Percentiles rank a stretch among this genome's conserved stretches.
These are phyloP conservation scores for Takifugu bimaculatus DNA, from an alignment of 2,113 vertebrate species.

Conservation along the genomic window DNA sequence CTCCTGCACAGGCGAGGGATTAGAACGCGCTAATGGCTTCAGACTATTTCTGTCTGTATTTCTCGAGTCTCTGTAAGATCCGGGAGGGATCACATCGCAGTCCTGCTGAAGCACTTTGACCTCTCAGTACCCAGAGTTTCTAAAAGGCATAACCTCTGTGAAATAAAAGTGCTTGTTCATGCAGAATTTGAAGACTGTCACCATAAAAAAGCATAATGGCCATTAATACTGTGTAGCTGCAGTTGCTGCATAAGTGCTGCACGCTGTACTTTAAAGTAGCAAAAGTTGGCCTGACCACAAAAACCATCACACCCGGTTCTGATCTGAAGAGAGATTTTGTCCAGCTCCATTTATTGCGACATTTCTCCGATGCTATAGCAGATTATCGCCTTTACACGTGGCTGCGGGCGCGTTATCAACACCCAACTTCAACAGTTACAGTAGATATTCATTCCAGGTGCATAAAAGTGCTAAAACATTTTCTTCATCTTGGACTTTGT, in stretches of 20 bases:
- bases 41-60: slow-evolving; percentile 5
- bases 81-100: not conserved
- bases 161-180: not conserved
- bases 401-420: too few relatives aligned
- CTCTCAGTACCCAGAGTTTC: not conserved
- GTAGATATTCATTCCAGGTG: not conserved
- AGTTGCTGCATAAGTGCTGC: not conserved
- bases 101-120: not conserved
- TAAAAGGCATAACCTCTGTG: not conserved
- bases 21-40: slow-evolving; percentile 2
- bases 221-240: not conserved
- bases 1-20: not conserved
- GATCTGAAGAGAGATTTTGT: not conserved
- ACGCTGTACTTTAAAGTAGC: slow-evolving; percentile 4
- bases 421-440: not conserved
- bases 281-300: not conserved
- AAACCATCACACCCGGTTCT: slow-evolving; percentile 27
- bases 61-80: not conserved
- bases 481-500: too few relatives aligned
- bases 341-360: too few relatives aligned
- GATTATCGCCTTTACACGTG: not conserved
- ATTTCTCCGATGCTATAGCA: too few relatives aligned
- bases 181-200: not conserved
- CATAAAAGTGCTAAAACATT: too few relatives aligned
- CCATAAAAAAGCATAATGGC: not conserved